Conservation (phyloP, 2,113 vertebrate species). For the Dipodomys stephensi region DNA sequence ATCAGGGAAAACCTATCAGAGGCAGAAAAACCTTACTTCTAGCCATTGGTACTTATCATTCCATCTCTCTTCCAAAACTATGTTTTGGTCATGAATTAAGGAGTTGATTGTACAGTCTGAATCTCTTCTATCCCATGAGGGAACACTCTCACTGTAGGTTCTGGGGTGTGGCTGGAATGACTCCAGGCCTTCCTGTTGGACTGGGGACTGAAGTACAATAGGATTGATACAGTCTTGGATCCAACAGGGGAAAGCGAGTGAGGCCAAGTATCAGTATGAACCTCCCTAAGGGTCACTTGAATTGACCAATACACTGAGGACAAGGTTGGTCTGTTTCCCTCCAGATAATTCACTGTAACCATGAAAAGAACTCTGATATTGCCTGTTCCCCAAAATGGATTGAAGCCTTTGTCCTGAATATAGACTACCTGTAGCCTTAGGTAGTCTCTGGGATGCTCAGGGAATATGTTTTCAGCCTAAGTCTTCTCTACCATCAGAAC, state of each 20-base stretch:
- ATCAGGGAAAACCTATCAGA: not conserved
- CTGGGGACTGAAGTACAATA: not conserved
- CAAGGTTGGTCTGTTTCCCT: not conserved
- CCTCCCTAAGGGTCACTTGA: not conserved
- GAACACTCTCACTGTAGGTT: not conserved
- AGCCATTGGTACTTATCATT: not conserved
- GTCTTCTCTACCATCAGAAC: not conserved
- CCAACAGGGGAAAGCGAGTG: not conserved
- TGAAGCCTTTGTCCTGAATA: not conserved
- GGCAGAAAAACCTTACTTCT: not conserved
- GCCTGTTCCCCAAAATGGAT: not conserved
- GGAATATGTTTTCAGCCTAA: too few species aligned
- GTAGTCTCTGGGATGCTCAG: not conserved
- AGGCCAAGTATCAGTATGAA: not conserved
- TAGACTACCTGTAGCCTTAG: not conserved
- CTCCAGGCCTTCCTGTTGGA: not conserved
- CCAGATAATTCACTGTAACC: not conserved
- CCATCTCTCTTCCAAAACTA: not conserved
- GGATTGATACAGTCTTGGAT: not conserved
- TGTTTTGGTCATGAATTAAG: not conserved
- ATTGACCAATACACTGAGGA: not conserved
- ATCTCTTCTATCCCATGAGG: not conserved
- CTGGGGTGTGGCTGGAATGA: not conserved
- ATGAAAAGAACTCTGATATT: not conserved
- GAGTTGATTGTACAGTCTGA: not conserved